phyloP scores from a whole-genome alignment of 2,113 vertebrate species.

The Origma solitaria region DNA sequence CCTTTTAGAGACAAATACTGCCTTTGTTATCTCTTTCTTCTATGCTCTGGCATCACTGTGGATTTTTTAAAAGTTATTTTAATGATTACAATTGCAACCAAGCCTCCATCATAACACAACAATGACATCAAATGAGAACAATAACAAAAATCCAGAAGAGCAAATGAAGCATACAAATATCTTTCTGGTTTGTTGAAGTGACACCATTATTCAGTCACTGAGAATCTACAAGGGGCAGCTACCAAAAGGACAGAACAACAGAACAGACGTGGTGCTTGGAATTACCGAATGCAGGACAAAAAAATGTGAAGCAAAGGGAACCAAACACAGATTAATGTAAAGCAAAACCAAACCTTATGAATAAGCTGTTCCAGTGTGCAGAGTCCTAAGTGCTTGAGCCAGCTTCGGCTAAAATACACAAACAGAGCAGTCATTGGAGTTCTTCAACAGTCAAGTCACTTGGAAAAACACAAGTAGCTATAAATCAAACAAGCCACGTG shows the following conservation, averaged over 20 bases:
- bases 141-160: background rate
- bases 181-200: background rate
- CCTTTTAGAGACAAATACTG: background rate
- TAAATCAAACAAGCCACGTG: slow-evolving; percentile 33
- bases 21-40: background rate
- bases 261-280: background rate
- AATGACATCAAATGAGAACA: background rate
- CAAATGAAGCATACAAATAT: background rate
- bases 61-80: background rate
- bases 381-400: background rate
- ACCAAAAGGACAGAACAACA: background rate
- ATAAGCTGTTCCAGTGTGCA: slow-evolving; percentile 21
- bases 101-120: background rate
- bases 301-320: background rate
- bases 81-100: background rate
- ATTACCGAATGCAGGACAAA: background rate
- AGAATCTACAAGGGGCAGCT: background rate
- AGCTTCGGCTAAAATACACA: slow-evolving; percentile 38
- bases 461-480: slow-evolving; percentile 43
- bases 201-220: background rate
- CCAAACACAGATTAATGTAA: background rate
- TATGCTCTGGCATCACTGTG: background rate
- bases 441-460: slow-evolving; percentile 48
- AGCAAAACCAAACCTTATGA: slow-evolving; percentile 12
- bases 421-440: slow-evolving; percentile 39